Evolutionary conservation across 2,888 invertebrate species (phyloP), one percentile per base, ranked within the genome.

Genomic region (Caradrina clavipalpis): DNA sequence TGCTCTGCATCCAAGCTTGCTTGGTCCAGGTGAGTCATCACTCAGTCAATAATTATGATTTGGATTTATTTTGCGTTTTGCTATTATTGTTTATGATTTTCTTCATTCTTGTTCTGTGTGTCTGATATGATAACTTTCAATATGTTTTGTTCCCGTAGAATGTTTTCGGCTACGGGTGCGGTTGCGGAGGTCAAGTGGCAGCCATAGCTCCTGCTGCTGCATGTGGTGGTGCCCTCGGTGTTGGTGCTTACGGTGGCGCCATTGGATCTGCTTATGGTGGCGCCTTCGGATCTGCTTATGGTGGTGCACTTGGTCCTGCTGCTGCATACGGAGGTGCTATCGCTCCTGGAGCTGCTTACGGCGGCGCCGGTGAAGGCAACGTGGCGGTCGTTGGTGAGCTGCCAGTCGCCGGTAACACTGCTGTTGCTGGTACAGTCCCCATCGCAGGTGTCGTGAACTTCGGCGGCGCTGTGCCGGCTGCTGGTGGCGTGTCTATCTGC

Each of bases 1-100:
- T 88, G 19, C 64, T 89, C 76, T 89, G 86, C 83, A 67, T 84
- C 70, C 88, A 89, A 76, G 87, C 86, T 78, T 88, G 85, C 79
- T 82, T 89, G 73, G 67, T 87, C 61, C 87, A 89, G 81, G 90
- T 90, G 74, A 69, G 45, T 70, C 15, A 47, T 21, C 45, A 35
- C 5, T 6, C 45, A 45, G 6, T 17, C 4, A n/a, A n/a, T n/a
- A n/a, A n/a, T n/a, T n/a, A n/a, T 45, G 17, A 11, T 39, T 39
- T 39, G 35, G 35, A 1, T 13, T 62, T 6, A 19, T 4, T 0
- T 0, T 35, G 0, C 35, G 1, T 17, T 39, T 10, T 39, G 39
- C 26, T 13, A 39, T 39, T 39, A 2, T 39, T 11, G 39, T 39
- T 13, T 8, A 35, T 8, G 35, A 8, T 35, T 8, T 35, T 35